phyloP scores from a whole-genome alignment of 2,113 vertebrate genomes.

The Lucifuga dentata region DNA sequence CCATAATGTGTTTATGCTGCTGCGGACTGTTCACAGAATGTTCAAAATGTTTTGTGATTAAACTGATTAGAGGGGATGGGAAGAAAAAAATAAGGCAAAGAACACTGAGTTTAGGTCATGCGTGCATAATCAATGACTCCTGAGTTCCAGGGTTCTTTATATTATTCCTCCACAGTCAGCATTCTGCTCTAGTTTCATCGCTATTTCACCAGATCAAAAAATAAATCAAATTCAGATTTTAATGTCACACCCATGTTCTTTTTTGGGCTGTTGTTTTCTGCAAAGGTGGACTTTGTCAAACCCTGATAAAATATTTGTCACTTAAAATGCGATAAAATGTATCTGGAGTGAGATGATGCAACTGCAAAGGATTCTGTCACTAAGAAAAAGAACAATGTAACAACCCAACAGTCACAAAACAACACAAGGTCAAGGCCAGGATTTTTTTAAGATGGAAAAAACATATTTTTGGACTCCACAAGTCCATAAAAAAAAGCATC shows the following conservation, averaged over 20 bases:
- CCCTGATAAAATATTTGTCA: not conserved
- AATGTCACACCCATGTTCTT: too few relatives aligned
- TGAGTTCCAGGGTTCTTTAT: not conserved
- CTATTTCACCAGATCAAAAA: too few relatives aligned
- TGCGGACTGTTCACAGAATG: too few relatives aligned
- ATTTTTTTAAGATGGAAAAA: constrained; percentile 8
- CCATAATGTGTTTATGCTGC: constrained; percentile 68
- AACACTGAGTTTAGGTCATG: constrained; percentile 31
- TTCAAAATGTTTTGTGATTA: constrained; percentile 19
- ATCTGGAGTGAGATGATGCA: constrained; percentile 5
- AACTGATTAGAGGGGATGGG: constrained; percentile 4
- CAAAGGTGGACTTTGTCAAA: too few relatives aligned
- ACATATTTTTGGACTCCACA: not conserved
- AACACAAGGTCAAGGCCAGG: not conserved
- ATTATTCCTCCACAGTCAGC: not conserved
- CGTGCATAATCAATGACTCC: not conserved
- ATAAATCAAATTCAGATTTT: too few relatives aligned
- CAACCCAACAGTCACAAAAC: constrained; percentile 13
- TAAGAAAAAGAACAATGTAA: constrained; percentile 16
- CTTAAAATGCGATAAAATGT: not conserved
- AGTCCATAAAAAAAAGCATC: constrained; percentile 17
- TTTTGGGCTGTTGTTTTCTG: too few relatives aligned
- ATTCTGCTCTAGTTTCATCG: too few relatives aligned
- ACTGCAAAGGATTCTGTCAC: not conserved
- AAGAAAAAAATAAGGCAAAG: not conserved